Conservation (phyloP, 1,140 invertebrate species). For the Procambarus clarkii region DNA sequence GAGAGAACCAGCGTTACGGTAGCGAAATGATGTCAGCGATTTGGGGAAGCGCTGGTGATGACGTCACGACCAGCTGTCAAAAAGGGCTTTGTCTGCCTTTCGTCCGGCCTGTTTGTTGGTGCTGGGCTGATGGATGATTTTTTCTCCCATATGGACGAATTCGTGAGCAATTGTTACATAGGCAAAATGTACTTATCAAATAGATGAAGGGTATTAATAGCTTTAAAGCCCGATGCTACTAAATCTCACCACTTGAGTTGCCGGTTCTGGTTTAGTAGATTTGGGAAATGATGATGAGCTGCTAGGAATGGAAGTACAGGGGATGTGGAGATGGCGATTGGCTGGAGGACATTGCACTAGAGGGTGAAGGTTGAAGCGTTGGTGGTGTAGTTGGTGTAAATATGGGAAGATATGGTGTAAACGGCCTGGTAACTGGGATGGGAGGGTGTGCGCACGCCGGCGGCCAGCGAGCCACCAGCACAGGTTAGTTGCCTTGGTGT, state of each 20-base stretch:
- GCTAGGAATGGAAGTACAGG: not conserved
- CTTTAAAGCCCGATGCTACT: constrained; percentile 39
- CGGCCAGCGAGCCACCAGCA: constrained; percentile 14
- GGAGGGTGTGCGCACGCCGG: constrained; percentile 45
- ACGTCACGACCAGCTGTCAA: constrained; percentile 34
- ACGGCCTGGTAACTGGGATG: not conserved
- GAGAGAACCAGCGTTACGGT: not conserved
- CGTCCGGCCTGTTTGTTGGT: not conserved
- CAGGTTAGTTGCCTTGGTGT: constrained; percentile 45
- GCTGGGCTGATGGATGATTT: not conserved
- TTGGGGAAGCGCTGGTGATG: not conserved
- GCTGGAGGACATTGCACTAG: not conserved
- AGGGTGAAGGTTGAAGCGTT: not conserved
- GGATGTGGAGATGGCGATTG: not conserved
- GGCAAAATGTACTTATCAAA: constrained; percentile 11
- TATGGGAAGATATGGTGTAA: not conserved
- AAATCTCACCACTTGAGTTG: constrained; percentile 13
- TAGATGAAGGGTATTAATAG: constrained; percentile 42
- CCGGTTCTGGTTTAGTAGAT: not conserved
- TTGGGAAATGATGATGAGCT: not conserved
- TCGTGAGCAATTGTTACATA: not conserved
- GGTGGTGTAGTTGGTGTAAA: not conserved
- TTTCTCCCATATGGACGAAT: not conserved
- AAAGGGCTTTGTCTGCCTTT: not conserved
- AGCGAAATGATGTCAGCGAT: constrained; percentile 18